phyloP scores from a whole-genome alignment of 2,113 vertebrate species.

The Hemicordylus capensis region DNA sequence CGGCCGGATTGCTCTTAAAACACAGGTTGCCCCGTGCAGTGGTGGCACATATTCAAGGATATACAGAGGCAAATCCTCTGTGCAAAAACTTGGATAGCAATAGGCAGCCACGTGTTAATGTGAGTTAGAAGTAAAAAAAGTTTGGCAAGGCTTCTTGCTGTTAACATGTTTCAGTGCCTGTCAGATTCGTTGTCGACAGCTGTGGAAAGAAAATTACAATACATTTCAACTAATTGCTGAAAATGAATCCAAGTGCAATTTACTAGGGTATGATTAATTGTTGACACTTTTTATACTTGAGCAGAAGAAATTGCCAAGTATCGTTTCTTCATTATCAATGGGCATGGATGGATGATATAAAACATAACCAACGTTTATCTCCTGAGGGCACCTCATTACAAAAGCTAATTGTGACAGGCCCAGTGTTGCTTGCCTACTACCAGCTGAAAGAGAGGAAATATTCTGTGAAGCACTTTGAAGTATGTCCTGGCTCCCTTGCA shows the following conservation, averaged over 20 bases:
- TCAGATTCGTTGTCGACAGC: slow-evolving; percentile 16
- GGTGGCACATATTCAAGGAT: background rate
- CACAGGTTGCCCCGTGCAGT: no score
- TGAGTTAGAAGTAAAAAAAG: background rate
- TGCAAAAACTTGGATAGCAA: background rate
- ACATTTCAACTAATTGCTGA: slow-evolving; percentile 6
- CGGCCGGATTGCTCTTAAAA: no score
- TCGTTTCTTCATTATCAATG: background rate
- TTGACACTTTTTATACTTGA: background rate
- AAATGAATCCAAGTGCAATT: background rate
- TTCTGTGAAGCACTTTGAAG: background rate
- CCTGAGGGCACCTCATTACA: background rate
- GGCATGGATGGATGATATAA: background rate
- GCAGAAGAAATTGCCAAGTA: background rate
- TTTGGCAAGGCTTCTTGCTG: background rate
- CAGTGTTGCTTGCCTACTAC: fast-evolving
- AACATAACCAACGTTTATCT: background rate
- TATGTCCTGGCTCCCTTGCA: background rate
- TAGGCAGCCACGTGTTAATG: background rate
- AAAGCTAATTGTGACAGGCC: background rate
- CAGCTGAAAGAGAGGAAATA: fast-evolving
- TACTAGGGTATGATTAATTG: background rate
- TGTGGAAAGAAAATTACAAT: background rate
- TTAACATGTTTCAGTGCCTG: background rate
- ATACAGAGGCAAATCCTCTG: background rate